Evolutionary conservation across 2,888 invertebrate genomes (phyloP).

Genomic region (Microplitis manilae): DNA sequence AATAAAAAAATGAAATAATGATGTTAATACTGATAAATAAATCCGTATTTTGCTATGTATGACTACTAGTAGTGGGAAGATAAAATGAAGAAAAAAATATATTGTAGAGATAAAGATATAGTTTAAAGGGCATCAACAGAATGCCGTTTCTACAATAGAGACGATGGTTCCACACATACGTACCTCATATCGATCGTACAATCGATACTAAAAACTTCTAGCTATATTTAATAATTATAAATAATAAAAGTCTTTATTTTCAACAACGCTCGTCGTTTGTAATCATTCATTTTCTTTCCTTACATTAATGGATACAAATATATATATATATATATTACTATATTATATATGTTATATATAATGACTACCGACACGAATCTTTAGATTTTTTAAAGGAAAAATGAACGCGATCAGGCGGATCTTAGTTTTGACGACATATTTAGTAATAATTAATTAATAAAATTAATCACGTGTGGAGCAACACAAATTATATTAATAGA

Average conservation of each 20-base stretch:
- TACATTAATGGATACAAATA: not conserved
- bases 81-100: constrained; percentile 4
- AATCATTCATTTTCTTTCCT: constrained; percentile 13
- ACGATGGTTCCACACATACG: constrained; percentile 66
- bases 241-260: constrained; percentile 57
- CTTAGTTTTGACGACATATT: constrained; percentile 24
- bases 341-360: not conserved
- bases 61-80: constrained; percentile 34
- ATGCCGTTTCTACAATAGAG: constrained; percentile 51
- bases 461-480: not conserved
- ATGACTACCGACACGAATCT: constrained; percentile 7
- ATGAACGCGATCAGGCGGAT: constrained; percentile 25
- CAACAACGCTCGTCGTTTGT: constrained; percentile 11
- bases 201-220: constrained; percentile 67
- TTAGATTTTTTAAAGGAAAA: constrained; percentile 30
- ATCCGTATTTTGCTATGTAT: constrained; percentile 69
- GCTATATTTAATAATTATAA: constrained; percentile 54
- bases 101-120: not conserved
- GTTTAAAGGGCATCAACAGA: constrained; percentile 25
- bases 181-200: constrained; percentile 69
- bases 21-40: constrained; percentile 53
- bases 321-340: not conserved
- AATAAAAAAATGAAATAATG: constrained; percentile 55
- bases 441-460: not conserved
- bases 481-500: not conserved